Base-by-base conservation (phyloP, 2,888 invertebrate genomes). In the Drosophila testacea region DNA sequence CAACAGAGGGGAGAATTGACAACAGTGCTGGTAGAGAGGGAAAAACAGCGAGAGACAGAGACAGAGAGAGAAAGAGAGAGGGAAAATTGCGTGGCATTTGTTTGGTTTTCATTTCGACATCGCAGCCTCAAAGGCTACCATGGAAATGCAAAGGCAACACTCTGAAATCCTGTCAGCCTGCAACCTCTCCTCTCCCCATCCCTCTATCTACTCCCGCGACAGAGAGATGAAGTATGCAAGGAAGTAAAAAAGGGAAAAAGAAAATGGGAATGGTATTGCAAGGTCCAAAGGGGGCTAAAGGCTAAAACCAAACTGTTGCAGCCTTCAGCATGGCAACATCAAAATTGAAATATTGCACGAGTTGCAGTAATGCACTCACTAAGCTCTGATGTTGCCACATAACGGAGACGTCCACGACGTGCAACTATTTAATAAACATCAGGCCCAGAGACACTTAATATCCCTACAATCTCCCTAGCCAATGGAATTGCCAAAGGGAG, bases 401-500 rank as follows among this genome's bases (percentile, higher is more conserved):
- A 32, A 34, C 48, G 32, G 50, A 13, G 7, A 13, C 38, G n/a
- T 32, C 50, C 42, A 64, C 68, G 52, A 69, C 52, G 56, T 81
- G 75, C 59, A 81, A 81, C 84, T 89, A 89, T 84, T 86, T 89
- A 87, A 84, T 84, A 84, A 87, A 89, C 83, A 86, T 79, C 83
- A 59, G 46, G 30, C 22, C 47, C 34, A n/a, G 32, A 6, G 44
- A 42, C 28, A 38, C 39, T 28, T 22, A 64, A 47, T 69, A 55
- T 55, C 11, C 51, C 13, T n/a, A 44, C 34, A 52, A 41, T 50
- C 27, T 44, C 38, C 38, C 28, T 11, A 44, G 6, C 4, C 46
- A 32, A 28, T 9, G 13, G 38, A n/a, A n/a, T n/a, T 36, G 32
- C 9, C 7, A 32, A 46, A 27, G 13, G 44, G 28, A 44, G 64